Evolutionary conservation across 37 sponge, comb jelly and placozoan genomes (phyloP).

Genomic region (Theonella swinhoei): DNA sequence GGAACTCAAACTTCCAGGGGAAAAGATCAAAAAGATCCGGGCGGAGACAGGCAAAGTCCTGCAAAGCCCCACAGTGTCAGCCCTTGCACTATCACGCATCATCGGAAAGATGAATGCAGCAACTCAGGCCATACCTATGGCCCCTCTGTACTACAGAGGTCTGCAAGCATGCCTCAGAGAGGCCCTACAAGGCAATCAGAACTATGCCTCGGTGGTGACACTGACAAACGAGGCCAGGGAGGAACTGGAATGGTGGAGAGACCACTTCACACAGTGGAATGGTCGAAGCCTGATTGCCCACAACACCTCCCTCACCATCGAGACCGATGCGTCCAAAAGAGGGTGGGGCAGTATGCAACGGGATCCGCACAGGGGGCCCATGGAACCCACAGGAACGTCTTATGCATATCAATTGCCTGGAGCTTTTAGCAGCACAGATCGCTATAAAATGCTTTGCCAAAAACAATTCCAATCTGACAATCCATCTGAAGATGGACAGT

Average conservation of each 20-base stretch:
- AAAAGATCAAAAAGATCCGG: conserved; percentile 27
- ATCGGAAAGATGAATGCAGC: conserved; percentile 39
- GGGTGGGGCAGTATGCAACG: conserved; percentile 55
- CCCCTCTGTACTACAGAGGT: conserved; percentile 39
- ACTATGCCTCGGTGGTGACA: conserved; percentile 5
- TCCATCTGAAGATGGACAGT: conserved; percentile 37
- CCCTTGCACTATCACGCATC: conserved; percentile 20
- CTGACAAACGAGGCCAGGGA: conserved; percentile 11
- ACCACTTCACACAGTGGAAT: conserved; percentile 46
- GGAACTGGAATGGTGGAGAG: conserved; percentile 48
- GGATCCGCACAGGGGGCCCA: conserved; percentile 44
- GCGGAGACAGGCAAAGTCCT: conserved; percentile 11
- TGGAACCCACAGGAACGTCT: conserved; percentile 46
- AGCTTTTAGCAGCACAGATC: conserved; percentile 40
- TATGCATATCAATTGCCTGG: conserved; percentile 69
- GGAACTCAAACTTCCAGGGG: conserved; percentile 37
- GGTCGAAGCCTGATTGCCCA: conserved; percentile 16
- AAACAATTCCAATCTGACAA: conserved; percentile 1
- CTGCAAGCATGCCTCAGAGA: conserved; percentile 13
- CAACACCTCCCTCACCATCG: not conserved
- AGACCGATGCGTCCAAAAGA: conserved; percentile 45
- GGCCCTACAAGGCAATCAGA: conserved; percentile 9
- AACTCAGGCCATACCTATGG: conserved; percentile 18
- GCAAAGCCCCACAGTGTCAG: not conserved
- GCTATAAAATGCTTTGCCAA: conserved; percentile 51